Evolutionary conservation across 2,888 invertebrate species (phyloP).

Genomic region (Hedychridium roseum): DNA sequence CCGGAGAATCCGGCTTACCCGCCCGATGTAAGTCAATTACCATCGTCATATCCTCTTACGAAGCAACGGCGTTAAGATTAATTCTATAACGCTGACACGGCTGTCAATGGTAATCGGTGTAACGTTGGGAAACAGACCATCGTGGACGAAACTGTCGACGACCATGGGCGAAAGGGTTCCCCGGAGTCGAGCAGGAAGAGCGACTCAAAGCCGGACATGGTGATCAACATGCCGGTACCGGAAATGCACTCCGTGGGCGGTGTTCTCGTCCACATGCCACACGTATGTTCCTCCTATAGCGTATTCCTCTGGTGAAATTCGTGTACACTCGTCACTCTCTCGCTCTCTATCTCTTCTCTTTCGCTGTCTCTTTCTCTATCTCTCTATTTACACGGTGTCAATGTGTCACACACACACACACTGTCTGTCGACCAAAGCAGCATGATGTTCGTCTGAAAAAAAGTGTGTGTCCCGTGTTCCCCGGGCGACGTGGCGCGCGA

Average conservation of each 20-base stretch:
- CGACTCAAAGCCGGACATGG: constrained; percentile 71
- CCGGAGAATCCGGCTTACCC: constrained; percentile 78
- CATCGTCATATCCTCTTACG: no score
- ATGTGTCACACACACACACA: constrained; percentile 17
- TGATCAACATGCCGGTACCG: constrained; percentile 69
- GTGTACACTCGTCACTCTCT: not conserved
- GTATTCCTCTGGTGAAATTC: constrained; percentile 10
- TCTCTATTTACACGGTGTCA: constrained; percentile 1
- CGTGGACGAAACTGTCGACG: constrained; percentile 75
- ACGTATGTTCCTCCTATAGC: constrained; percentile 71
- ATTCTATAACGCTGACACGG: no score
- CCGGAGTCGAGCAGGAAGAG: constrained; percentile 75
- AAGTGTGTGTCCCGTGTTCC: constrained; percentile 26
- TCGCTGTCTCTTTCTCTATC: constrained; percentile 6
- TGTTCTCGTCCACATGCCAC: constrained; percentile 90
- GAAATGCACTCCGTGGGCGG: constrained; percentile 84
- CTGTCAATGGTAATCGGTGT: no score
- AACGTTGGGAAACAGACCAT: no score
- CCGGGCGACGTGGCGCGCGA: no score
- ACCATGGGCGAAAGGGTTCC: constrained; percentile 74
- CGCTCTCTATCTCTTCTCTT: constrained; percentile 6
- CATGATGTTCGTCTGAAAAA: constrained; percentile 45
- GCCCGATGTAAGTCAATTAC: constrained; percentile 78
- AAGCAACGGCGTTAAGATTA: no score
- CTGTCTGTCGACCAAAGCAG: constrained; percentile 25